A percentile compares a stretch with the other conserved stretches of the same genome.
These are phyloP conservation scores for Blastomussa wellsi DNA, from an alignment of 92 coral and sea anemone species.

Conservation along the genomic window DNA sequence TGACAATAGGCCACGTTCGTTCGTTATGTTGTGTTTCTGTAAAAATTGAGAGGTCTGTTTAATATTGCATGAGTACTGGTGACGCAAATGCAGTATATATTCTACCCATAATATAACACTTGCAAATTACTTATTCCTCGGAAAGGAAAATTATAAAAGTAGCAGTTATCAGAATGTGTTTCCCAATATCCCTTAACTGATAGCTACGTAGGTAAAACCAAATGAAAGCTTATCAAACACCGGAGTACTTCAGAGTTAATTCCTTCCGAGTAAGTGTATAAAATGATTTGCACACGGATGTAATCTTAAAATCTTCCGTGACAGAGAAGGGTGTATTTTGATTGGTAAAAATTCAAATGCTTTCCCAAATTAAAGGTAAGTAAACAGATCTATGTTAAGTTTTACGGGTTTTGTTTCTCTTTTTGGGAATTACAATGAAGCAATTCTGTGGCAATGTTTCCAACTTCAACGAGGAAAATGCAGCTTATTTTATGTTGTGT, in stretches of 20 bases:
- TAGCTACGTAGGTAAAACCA: neutral
- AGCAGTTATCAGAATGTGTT: neutral
- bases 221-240: neutral
- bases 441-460: neutral
- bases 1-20: too few species aligned
- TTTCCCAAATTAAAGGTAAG: neutral
- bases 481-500: neutral
- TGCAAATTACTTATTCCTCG: neutral
- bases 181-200: neutral
- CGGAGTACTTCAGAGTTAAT: neutral
- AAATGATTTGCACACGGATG: neutral
- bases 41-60: neutral
- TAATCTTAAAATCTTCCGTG: neutral
- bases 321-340: neutral
- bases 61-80: neutral
- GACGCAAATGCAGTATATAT: neutral
- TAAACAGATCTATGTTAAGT: neutral
- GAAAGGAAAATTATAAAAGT: neutral
- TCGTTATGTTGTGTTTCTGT: neutral
- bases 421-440: neutral
- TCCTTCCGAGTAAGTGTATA: neutral
- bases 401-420: neutral
- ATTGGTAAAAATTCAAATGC: neutral
- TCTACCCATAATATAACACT: neutral
- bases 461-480: neutral